Conservation (phyloP, 2,797 vertebrate genomes). For the Clarias pachynema region DNA sequence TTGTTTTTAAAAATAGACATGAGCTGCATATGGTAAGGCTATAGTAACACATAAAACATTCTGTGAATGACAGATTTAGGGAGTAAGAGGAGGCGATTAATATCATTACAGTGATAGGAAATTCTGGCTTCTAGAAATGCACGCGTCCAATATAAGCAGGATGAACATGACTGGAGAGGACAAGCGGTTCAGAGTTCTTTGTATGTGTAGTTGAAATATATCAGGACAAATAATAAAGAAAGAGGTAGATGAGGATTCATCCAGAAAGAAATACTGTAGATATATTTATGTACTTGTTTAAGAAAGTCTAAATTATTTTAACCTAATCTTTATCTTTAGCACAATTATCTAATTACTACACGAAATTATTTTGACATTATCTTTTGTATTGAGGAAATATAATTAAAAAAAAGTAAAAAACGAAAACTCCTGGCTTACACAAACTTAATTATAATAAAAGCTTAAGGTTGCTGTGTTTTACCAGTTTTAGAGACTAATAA, state of each 20-base stretch:
- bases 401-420: background rate
- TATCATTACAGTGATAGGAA: slow-evolving; percentile 20
- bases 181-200: background rate
- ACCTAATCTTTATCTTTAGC: background rate
- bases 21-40: slow-evolving; percentile 32
- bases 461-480: background rate
- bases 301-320: background rate
- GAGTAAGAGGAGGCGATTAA: slow-evolving; percentile 6
- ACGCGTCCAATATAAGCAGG: background rate
- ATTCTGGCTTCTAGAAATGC: slow-evolving; percentile 9
- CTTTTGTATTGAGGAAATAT: no score
- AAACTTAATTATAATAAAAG: slow-evolving; percentile 5
- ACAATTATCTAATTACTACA: background rate
- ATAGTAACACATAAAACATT: slow-evolving; percentile 33
- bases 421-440: background rate
- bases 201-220: no score
- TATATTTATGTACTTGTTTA: background rate
- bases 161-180: background rate
- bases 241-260: background rate
- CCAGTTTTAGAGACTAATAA: background rate
- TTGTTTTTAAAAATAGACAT: slow-evolving; percentile 39
- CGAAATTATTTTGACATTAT: background rate
- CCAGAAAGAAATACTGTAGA: background rate
- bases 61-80: slow-evolving; percentile 40
- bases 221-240: no score